Evolutionary conservation across 2,888 invertebrate genomes (phyloP).

Genomic region (Himalopsyche tibetana): DNA sequence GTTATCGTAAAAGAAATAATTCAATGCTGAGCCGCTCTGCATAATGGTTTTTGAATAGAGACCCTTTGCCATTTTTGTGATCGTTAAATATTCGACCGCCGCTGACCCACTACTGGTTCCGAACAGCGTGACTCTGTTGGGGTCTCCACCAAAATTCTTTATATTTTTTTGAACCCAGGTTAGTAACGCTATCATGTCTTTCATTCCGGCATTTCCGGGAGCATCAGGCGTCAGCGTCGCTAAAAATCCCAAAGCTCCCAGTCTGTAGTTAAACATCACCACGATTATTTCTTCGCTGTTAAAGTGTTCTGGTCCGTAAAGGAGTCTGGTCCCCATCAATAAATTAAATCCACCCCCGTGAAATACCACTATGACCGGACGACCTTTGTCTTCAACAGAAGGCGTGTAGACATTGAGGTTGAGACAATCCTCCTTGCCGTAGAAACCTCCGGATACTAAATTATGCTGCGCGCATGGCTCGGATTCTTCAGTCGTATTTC

Average conservation of each 20-base stretch:
- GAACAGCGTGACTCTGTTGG: slow-evolving; percentile 71
- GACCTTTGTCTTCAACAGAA: slow-evolving; percentile 71
- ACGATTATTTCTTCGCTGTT: slow-evolving; percentile 72
- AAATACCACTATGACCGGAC: slow-evolving; percentile 74
- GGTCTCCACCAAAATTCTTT: slow-evolving; percentile 72
- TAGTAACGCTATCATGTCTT: slow-evolving; percentile 72
- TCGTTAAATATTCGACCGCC: slow-evolving; percentile 70
- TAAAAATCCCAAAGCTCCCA: slow-evolving; percentile 73
- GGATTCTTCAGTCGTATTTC: slow-evolving; percentile 80
- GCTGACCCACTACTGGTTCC: slow-evolving; percentile 74
- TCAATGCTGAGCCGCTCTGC: slow-evolving; percentile 70
- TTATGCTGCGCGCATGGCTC: slow-evolving; percentile 78
- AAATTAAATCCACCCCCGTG: slow-evolving; percentile 74
- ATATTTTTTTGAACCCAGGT: slow-evolving; percentile 73
- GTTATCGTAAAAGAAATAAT: slow-evolving; percentile 70
- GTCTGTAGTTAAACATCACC: slow-evolving; percentile 73
- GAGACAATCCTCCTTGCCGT: slow-evolving; percentile 82
- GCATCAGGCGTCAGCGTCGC: slow-evolving; percentile 70
- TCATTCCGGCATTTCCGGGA: slow-evolving; percentile 74
- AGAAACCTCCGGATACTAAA: slow-evolving; percentile 44
- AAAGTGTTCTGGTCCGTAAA: slow-evolving; percentile 72
- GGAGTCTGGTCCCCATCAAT: slow-evolving; percentile 71
- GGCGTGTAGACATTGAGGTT: slow-evolving; percentile 83
- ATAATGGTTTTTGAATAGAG: slow-evolving; percentile 73
- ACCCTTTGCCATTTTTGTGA: slow-evolving; percentile 70